Base-by-base conservation (phyloP, 2,797 vertebrate species). In the Protonibea diacanthus region DNA sequence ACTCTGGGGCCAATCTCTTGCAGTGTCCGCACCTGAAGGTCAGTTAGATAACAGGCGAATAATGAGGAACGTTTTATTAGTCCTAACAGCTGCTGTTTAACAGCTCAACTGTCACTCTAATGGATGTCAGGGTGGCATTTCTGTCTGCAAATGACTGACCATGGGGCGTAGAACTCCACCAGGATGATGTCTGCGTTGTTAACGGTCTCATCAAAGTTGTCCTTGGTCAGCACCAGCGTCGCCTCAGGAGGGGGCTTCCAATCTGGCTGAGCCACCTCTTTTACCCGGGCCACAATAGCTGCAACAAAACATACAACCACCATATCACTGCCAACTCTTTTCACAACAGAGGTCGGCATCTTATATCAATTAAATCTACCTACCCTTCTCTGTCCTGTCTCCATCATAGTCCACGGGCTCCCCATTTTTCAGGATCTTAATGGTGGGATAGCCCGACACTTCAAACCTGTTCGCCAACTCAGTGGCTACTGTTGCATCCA, bases 131-230 rank as follows among this genome's bases (percentile, higher is more conserved):
- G 40, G 20, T 23, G 5, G 7, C 38, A 25, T 6, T 55, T 21
- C 8, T 49, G 11, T 47, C 4, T 27, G 38, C 2, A 1, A 40
- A 38, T 14, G 15, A 83, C 96, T 94, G 92, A 99, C 98, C 98
- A 99, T 0, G 98, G 98, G 65, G 98, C 98, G 25, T 99, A 99
- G 84, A 99, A 99, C 93, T 99, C 98, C 86, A 99, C 98, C 80
- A 99, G 93, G 86, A 99, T 98, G 85, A 99, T 97, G 85, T 99
- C 97, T 6, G 98, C 97, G 0, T 94, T 86, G 40, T 97, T 96
- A 25, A 99, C 97, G 0, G 93, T 93, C 0, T 97, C 95, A 0
- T 99, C 97, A 80, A 99, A 99, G 91, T 98, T 99, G 74, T 97
- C 97, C 59, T 95, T 96, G 6, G 97, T 99, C 87, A 99, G 91